A percentile compares a stretch with the other conserved stretches of the same genome.
phyloP scores from a whole-genome alignment of 1,140 invertebrate species.

The Bombus polaris region DNA sequence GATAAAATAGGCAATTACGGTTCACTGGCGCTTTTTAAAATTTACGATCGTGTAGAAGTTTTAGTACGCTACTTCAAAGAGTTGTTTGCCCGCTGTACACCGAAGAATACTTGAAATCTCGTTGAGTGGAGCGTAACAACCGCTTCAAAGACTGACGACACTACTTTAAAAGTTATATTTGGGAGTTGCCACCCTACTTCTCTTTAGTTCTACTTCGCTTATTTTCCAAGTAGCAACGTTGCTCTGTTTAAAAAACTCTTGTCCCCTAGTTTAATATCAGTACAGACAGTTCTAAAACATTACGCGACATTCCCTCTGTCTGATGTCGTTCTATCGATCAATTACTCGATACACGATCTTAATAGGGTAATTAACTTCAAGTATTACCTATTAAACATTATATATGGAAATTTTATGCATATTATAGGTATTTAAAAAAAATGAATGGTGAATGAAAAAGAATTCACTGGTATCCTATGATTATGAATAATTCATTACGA shows the following conservation, averaged over 20 bases:
- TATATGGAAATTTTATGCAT: too few relatives aligned
- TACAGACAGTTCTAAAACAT: background rate
- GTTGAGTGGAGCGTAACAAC: background rate
- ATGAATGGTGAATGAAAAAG: too few relatives aligned
- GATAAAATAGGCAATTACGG: background rate
- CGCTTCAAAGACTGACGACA: background rate
- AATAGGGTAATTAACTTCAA: too few relatives aligned
- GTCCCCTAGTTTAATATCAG: background rate
- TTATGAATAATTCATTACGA: background rate
- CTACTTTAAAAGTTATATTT: conserved; percentile 33
- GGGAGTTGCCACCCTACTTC: background rate
- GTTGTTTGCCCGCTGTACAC: background rate
- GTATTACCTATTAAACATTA: too few relatives aligned
- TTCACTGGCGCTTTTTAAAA: background rate
- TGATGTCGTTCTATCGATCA: background rate
- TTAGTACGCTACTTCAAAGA: background rate
- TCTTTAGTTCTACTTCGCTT: background rate
- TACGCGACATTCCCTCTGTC: too few relatives aligned
- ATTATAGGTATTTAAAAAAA: too few relatives aligned
- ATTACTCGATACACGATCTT: background rate
- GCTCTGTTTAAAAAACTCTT: background rate
- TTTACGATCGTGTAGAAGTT: background rate
- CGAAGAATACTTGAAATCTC: conserved; percentile 1
- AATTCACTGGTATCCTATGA: too few relatives aligned
- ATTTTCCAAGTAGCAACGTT: background rate